A percentile compares a stretch with the other conserved stretches of the same genome.
Evolutionary conservation across 1,140 invertebrate species (phyloP).

Genomic region (Zaprionus ornatus): DNA sequence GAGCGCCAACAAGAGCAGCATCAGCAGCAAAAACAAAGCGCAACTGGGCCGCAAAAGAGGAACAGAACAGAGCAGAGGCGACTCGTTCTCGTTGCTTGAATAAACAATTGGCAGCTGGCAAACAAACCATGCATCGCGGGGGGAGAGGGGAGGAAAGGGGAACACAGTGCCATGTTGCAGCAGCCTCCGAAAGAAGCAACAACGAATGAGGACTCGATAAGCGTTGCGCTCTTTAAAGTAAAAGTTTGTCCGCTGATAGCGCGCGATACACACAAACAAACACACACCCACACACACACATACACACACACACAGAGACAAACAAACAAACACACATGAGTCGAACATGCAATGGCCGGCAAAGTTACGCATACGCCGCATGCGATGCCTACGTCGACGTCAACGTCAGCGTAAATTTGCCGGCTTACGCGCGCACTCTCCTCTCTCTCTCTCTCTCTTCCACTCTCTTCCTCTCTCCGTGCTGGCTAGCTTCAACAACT

Average conservation of each 20-base stretch:
- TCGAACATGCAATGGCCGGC: constrained; percentile 34
- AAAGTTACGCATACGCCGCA: constrained; percentile 73
- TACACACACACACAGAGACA: not conserved
- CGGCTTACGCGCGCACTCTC: constrained; percentile 16
- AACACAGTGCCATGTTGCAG: not conserved
- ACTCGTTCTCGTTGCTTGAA: constrained; percentile 54
- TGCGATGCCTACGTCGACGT: constrained; percentile 31
- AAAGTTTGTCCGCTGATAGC: constrained; percentile 69
- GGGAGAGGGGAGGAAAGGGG: not conserved
- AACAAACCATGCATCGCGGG: constrained; percentile 52
- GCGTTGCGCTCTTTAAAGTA: constrained; percentile 61
- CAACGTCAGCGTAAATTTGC: constrained; percentile 29
- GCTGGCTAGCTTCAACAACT: constrained; percentile 62
- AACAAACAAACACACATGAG: not conserved
- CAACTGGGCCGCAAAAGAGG: constrained; percentile 13
- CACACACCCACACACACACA: constrained; percentile 4
- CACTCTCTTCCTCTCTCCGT: not conserved
- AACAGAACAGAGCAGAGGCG: not conserved
- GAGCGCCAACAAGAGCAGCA: constrained; percentile 31
- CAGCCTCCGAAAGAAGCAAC: constrained; percentile 11
- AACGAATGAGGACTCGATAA: constrained; percentile 34
- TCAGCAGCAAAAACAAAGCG: constrained; percentile 37
- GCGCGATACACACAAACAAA: not conserved
- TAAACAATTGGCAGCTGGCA: constrained; percentile 72
- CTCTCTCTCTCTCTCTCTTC: not conserved